Percentiles rank a stretch among this genome's conserved stretches.
phyloP scores from a whole-genome alignment of 2,888 invertebrate species.

The Calliopum simillimum region DNA sequence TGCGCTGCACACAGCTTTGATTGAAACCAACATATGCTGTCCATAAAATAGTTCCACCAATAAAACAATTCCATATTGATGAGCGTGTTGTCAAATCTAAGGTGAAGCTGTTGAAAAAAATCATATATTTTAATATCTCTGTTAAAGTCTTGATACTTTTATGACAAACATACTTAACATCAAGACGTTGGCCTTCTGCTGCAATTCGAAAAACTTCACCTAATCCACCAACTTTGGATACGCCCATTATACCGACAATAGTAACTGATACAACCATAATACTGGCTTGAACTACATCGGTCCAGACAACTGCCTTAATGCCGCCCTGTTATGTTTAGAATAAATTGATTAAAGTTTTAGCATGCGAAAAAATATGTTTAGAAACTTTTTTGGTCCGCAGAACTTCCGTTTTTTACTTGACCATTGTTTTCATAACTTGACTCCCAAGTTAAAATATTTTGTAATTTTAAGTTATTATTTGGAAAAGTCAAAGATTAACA shows the following conservation, averaged over 20 bases:
- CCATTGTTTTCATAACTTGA: neutral
- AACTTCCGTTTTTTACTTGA: neutral
- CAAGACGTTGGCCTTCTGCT: slow-evolving; percentile 61
- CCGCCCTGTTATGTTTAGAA: slow-evolving; percentile 62
- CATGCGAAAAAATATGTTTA: too few species aligned
- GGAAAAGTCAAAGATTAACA: too few species aligned
- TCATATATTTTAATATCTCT: neutral
- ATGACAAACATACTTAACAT: slow-evolving; percentile 59
- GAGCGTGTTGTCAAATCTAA: slow-evolving; percentile 73
- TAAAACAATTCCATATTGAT: slow-evolving; percentile 74
- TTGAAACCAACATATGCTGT: slow-evolving; percentile 75
- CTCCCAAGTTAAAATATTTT: too few species aligned
- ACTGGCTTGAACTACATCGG: slow-evolving; percentile 68
- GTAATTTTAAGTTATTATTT: too few species aligned
- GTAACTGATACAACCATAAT: slow-evolving; percentile 66
- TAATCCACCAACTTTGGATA: slow-evolving; percentile 65
- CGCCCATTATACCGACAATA: slow-evolving; percentile 65
- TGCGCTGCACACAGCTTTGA: slow-evolving; percentile 80
- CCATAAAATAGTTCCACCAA: slow-evolving; percentile 73
- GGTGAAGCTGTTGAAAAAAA: slow-evolving; percentile 68
- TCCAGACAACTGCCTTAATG: slow-evolving; percentile 70
- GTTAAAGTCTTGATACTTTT: neutral
- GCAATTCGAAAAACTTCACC: slow-evolving; percentile 62
- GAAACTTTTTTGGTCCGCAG: too few species aligned
- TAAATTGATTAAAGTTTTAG: too few species aligned